Base-by-base conservation (phyloP, 23 tunicate species). In the Halocynthia roretzi region DNA sequence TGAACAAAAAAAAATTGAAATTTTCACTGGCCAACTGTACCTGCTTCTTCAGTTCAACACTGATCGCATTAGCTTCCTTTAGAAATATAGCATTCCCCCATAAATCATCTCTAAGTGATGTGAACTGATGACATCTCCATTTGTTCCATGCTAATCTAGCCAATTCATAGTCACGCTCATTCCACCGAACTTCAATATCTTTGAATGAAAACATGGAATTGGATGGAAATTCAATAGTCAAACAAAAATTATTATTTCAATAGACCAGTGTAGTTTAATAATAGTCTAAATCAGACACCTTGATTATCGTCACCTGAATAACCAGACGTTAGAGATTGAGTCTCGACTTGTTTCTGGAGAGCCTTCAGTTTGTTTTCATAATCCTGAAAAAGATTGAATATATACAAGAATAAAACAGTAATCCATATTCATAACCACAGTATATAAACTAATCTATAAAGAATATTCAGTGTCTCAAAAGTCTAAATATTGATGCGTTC, bases 21-120 rank as follows among this genome's bases (percentile, higher is more conserved):
- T 12, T 21, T 57, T 57, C 57, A n/a, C 12, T n/a, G 72, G 22
- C 14, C 5, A 72, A 51, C 15, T 15, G 67, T 65, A 88, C 96
- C 83, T 93, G 94, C 71, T 93, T 93, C 54, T 93, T 93, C 80
- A 93, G 80, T 65, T 93, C 98, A 49, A 89, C 90, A 68, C 94
- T 89, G 61, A 93, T 93, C n/a, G 90, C 94, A 70, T 93, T 93
- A 8, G 98, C 98, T 85, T 93, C 98, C 52, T 93, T 93, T 5
- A 93, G 73, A 54, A 84, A 84, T 50, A 93, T 84, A 8, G 98
- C 98, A 66, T 93, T 83, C n/a, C 94, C 94, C 98, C 98, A 93
- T 69, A 93, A 61, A 56, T 82, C 89, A 80, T 93, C 98, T 52
- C 98, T 66, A 20, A 93, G 72, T 18, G 98, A 93, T 7, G 98